These are phyloP conservation scores for Alligator sinensis DNA, from an alignment of 2,113 vertebrate species.

Conservation along the genomic window DNA sequence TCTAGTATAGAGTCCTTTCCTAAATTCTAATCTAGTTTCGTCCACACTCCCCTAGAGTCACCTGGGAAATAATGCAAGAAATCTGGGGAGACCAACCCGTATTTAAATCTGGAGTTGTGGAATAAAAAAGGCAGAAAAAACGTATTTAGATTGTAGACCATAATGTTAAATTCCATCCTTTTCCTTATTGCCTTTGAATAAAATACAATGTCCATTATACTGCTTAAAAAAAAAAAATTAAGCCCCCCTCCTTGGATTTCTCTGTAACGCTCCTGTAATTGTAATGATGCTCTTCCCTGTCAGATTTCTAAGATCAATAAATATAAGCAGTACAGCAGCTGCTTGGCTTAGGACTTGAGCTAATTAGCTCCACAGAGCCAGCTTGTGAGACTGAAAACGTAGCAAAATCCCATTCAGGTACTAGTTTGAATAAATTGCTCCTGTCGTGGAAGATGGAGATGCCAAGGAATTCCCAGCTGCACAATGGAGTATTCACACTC, in stretches of 20 bases:
- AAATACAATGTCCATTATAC: neutral
- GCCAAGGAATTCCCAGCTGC: neutral
- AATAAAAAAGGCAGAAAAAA: neutral
- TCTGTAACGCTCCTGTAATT: neutral
- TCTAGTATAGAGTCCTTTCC: neutral
- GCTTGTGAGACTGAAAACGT: neutral
- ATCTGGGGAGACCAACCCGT: neutral
- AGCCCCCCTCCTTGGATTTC: neutral
- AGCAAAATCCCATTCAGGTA: neutral
- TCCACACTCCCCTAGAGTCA: neutral
- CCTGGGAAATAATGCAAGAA: neutral
- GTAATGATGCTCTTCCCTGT: neutral
- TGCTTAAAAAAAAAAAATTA: neutral
- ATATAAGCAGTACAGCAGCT: neutral
- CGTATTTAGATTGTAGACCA: neutral
- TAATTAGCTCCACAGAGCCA: conserved; percentile 18
- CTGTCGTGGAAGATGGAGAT: neutral
- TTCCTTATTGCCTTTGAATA: neutral
- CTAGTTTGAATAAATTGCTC: conserved; percentile 5
- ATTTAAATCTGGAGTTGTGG: neutral
- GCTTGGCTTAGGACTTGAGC: neutral
- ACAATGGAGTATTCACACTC: neutral
- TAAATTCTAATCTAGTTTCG: neutral
- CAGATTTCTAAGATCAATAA: neutral
- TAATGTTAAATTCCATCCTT: neutral